Evolutionary conservation across 2,113 vertebrate genomes (phyloP), one percentile per base, ranked within the genome.

Genomic region (Anthoscopus minutus): DNA sequence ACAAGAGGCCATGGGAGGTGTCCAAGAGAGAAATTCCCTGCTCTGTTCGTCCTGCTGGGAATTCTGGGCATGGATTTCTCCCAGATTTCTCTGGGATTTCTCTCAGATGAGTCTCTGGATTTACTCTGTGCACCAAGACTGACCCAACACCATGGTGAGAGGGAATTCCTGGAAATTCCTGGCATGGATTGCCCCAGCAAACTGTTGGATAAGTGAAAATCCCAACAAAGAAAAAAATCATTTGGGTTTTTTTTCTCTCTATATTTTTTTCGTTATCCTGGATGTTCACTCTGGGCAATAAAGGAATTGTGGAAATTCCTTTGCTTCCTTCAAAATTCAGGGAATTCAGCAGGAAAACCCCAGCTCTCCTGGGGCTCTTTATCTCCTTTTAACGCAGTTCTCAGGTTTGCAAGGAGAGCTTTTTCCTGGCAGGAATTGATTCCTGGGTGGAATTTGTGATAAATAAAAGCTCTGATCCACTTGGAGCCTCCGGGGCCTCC

Each of bases 401-500:
- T 60, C 47, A 44, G 47, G 7, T 47, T 74, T 42, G 15, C 53
- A 56, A 38, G 51, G 19, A 50, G 51, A 51, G 42, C 2, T 48
- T 62, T 82, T 70, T 40, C 23, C 40, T 30, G 57, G 28, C 80
- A 70, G 86, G 67, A 80, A 90, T 83, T 69, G 89, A 94, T 80
- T 69, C 71, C 56, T n/a, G 9, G 17, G 20, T 38, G 57, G 40
- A 15, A 25, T 80, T 88, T 70, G 22, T 38, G 70, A 65, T 67
- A 94, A 93, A 96, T 80, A 76, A 90, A 86, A 48, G 13, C 76
- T 94, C 48, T 78, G 86, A 87, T 91, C 78, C 69, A 78, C 60
- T 72, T 76, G 60, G 61, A 91, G 56, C 56, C 81, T 53, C 60
- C 73, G 17, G 81, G 64, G 50, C 47, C 69, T 33, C 38, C 79